Percentiles rank a stretch among this genome's conserved stretches.
Evolutionary conservation across 2,113 vertebrate species (phyloP).

Genomic region (Clinocottus analis): DNA sequence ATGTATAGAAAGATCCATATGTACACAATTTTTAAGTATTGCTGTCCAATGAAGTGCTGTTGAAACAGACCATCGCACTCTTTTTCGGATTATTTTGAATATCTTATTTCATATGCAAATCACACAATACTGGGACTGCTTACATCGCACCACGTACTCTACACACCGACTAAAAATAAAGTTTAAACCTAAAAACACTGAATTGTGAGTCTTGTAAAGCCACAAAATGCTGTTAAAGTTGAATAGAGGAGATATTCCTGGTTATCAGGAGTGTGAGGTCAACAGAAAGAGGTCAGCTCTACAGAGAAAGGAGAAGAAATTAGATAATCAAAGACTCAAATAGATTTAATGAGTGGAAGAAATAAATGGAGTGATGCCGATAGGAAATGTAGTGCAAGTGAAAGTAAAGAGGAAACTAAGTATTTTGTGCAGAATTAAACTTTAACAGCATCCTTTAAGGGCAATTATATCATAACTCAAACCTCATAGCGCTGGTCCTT

Average conservation of each 20-base stretch:
- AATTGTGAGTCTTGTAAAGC: background rate
- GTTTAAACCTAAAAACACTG: background rate
- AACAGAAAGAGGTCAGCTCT: conserved; percentile 61
- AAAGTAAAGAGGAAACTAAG: background rate
- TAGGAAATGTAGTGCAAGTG: conserved; percentile 2
- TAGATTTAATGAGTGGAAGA: conserved; percentile 43
- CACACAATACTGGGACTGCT: conserved; percentile 10
- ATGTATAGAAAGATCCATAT: conserved; percentile 16
- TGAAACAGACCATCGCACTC: background rate
- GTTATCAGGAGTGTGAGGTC: conserved; percentile 43
- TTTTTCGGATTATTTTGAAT: background rate
- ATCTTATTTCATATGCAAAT: conserved; percentile 43
- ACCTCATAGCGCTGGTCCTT: too few relatives aligned
- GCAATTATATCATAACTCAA: background rate
- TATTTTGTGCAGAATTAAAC: background rate
- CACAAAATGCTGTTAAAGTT: background rate
- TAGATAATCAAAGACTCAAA: conserved; percentile 21
- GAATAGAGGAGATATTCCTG: background rate
- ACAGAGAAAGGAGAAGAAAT: conserved; percentile 32
- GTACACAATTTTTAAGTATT: too few relatives aligned
- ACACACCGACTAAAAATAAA: conserved; percentile 24
- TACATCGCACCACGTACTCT: conserved; percentile 17
- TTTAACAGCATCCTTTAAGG: background rate
- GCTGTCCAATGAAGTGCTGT: background rate
- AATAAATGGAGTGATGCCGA: conserved; percentile 2